A percentile compares a stretch with the other conserved stretches of the same genome.
Conservation (phyloP, 2,113 vertebrate species). For the Xiphophorus couchianus region DNA sequence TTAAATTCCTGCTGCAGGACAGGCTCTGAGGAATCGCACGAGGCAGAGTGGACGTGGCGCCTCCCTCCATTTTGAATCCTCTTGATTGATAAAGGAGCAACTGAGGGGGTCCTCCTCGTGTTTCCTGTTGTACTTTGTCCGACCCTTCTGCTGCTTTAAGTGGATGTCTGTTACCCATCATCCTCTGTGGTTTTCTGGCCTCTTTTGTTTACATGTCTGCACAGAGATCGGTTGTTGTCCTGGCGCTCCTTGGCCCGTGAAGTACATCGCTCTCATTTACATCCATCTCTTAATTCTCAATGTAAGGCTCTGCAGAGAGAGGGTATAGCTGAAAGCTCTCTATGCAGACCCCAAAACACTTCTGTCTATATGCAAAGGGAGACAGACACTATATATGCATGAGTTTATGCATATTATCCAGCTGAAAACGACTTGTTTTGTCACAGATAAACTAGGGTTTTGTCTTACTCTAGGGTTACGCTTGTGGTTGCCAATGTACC, state of each 20-base stretch:
- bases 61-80: conserved; percentile 14
- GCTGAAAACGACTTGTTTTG: conserved; percentile 66
- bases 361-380: conserved; percentile 72
- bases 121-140: conserved; percentile 34
- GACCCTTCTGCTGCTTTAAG: conserved; percentile 67
- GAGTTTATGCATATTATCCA: conserved; percentile 81
- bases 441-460: conserved; percentile 56
- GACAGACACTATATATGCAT: conserved; percentile 78
- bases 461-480: conserved; percentile 52
- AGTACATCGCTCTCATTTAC: conserved; percentile 65
- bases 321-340: conserved; percentile 65
- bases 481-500: conserved; percentile 73
- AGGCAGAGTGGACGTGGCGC: background rate
- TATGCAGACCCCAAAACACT: conserved; percentile 63
- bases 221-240: conserved; percentile 44
- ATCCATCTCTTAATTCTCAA: conserved; percentile 68
- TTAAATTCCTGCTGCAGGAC: conserved; percentile 8
- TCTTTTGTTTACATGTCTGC: conserved; percentile 73
- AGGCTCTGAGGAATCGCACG: background rate
- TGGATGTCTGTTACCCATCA: conserved; percentile 75
- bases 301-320: conserved; percentile 73
- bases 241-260: conserved; percentile 47
- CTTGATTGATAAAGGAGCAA: conserved; percentile 1
- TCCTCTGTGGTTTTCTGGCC: conserved; percentile 63
- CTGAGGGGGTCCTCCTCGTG: background rate